A percentile compares a stretch with the other conserved stretches of the same genome.
phyloP scores from a whole-genome alignment of 2,888 invertebrate species.

The Fabriciana adippe region DNA sequence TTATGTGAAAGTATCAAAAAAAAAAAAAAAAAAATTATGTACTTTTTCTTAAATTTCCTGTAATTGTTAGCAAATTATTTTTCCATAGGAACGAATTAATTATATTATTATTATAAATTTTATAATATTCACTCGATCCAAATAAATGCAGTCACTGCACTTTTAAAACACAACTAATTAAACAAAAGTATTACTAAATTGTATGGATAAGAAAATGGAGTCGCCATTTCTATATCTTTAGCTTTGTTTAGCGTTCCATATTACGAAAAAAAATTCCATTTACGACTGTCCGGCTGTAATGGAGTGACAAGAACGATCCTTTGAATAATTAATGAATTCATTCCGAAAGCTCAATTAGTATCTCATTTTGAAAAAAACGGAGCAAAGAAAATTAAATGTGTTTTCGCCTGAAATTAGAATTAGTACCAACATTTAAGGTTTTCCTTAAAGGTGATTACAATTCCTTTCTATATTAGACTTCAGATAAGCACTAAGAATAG shows the following conservation, averaged over 20 bases:
- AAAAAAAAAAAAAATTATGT: no score
- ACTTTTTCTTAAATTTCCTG: no score
- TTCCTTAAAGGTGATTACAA: slow-evolving; percentile 20
- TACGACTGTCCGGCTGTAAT: slow-evolving; percentile 41
- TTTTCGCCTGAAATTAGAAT: slow-evolving; percentile 28
- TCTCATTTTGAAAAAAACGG: slow-evolving; percentile 41
- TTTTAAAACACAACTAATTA: no score
- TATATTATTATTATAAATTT: no score
- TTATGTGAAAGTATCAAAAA: no score
- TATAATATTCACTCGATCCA: no score
- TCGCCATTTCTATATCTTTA: slow-evolving; percentile 1
- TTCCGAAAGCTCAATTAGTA: slow-evolving; percentile 49
- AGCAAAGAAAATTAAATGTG: slow-evolving; percentile 40
- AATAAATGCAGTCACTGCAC: no score
- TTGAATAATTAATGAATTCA: slow-evolving; percentile 50
- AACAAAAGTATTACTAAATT: no score
- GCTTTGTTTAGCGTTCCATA: slow-evolving; percentile 17
- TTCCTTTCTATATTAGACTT: slow-evolving; percentile 17
- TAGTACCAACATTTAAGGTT: slow-evolving; percentile 14
- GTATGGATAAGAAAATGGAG: neutral
- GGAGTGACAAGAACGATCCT: slow-evolving; percentile 45
- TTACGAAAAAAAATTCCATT: slow-evolving; percentile 25
- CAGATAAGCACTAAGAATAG: neutral
- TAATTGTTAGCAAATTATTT: no score
- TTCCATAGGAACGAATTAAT: no score